These are phyloP conservation scores for Eunapius fragilis DNA, from an alignment of 37 sponge, comb jelly and placozoan genomes.

Conservation along the genomic window DNA sequence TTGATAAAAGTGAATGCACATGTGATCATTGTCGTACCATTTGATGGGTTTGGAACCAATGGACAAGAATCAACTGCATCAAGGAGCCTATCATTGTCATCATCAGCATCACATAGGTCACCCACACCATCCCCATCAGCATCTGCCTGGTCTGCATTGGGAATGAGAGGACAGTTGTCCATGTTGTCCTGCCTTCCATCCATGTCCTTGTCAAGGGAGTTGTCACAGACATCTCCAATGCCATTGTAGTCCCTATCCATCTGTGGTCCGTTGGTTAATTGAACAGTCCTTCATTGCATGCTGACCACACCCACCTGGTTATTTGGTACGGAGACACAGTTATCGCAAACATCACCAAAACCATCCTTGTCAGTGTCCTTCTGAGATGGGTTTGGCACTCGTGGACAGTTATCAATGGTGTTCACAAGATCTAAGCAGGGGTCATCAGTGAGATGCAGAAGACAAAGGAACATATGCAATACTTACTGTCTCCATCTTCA, in stretches of 20 bases:
- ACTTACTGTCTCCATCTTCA: slow-evolving; percentile 77
- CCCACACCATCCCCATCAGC: slow-evolving; percentile 78
- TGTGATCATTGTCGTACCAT: slow-evolving; percentile 2
- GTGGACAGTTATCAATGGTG: slow-evolving; percentile 76
- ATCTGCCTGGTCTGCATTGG: slow-evolving; percentile 85
- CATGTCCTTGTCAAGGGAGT: slow-evolving; percentile 60
- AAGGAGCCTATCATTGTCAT: slow-evolving; percentile 83
- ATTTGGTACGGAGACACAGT: slow-evolving; percentile 53
- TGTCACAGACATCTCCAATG: slow-evolving; percentile 91
- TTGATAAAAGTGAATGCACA: neutral
- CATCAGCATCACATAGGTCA: slow-evolving; percentile 87
- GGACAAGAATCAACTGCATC: slow-evolving; percentile 84
- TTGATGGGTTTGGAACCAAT: slow-evolving; percentile 56
- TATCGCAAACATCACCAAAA: slow-evolving; percentile 87
- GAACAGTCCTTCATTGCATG: neutral
- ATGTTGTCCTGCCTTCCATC: slow-evolving; percentile 83
- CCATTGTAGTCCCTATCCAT: slow-evolving; percentile 74
- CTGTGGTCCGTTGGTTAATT: slow-evolving; percentile 34
- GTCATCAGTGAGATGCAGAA: neutral
- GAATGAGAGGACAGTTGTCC: slow-evolving; percentile 75
- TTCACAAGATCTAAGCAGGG: slow-evolving; percentile 30
- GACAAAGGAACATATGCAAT: neutral
- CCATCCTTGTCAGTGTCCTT: slow-evolving; percentile 78
- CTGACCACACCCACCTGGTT: slow-evolving; percentile 56
- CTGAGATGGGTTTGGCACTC: slow-evolving; percentile 49